Evolutionary conservation across 2,113 vertebrate genomes (phyloP).

Genomic region (Xenus cinereus): DNA sequence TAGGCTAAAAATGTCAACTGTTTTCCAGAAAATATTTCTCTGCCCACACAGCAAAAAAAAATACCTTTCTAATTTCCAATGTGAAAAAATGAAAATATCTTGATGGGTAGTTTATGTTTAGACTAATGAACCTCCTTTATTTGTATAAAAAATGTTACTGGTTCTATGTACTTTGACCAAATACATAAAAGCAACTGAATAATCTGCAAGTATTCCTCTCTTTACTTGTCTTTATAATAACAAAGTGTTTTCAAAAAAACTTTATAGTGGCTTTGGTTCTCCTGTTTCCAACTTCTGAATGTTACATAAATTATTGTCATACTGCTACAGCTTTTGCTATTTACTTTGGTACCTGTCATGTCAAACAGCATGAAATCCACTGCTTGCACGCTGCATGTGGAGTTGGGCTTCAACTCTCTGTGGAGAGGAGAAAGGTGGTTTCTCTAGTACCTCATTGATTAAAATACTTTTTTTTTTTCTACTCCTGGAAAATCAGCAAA

Average conservation of each 20-base stretch:
- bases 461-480: background rate
- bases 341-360: background rate
- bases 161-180: background rate
- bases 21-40: background rate
- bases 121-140: background rate
- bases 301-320: background rate
- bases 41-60: background rate
- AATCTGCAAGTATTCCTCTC: background rate
- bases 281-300: background rate
- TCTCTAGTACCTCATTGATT: background rate
- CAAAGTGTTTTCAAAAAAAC: background rate
- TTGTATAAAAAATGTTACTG: background rate
- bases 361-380: background rate
- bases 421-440: background rate
- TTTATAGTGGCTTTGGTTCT: background rate
- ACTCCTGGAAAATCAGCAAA: background rate
- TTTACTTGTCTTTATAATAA: background rate
- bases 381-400: rapidly evolving
- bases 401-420: background rate
- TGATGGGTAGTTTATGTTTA: background rate
- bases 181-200: background rate
- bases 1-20: background rate
- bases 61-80: background rate
- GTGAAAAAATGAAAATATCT: background rate
- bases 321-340: background rate